These are phyloP conservation scores for Oscarella lobularis DNA, from an alignment of 37 sponge, comb jelly and placozoan genomes.

Conservation along the genomic window DNA sequence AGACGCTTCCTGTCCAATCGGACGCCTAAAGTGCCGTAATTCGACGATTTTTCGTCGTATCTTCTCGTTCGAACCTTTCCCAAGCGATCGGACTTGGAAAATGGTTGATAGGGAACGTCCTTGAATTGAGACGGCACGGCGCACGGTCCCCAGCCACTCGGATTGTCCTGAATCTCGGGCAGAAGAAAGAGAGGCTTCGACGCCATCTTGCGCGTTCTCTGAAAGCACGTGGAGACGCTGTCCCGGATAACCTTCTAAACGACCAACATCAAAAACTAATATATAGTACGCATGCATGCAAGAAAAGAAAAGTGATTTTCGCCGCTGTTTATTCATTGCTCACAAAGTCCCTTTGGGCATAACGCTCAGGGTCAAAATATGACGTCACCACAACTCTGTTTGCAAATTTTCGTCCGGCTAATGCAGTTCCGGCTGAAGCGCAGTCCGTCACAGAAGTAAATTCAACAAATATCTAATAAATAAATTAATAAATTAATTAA, in stretches of 20 bases:
- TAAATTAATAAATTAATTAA: conserved; percentile 1
- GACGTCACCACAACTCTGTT: conserved; percentile 95
- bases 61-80: conserved; percentile 63
- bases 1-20: conserved; percentile 80
- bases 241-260: too few relatives aligned
- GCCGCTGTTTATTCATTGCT: too few relatives aligned
- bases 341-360: conserved; percentile 66
- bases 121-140: conserved; percentile 72
- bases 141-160: conserved; percentile 87
- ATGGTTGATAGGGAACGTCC: conserved; percentile 93
- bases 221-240: too few relatives aligned
- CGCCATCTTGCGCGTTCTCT: too few relatives aligned
- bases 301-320: too few relatives aligned
- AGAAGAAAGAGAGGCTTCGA: conserved; percentile 14
- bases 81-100: conserved; percentile 81
- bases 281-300: too few relatives aligned
- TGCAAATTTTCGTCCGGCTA: conserved; percentile 97
- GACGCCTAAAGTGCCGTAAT: conserved; percentile 46
- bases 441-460: conserved; percentile 51
- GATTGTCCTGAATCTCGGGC: conserved; percentile 68
- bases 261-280: too few relatives aligned
- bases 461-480: conserved; percentile 75
- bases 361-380: conserved; percentile 72
- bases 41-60: too few relatives aligned
- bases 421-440: conserved; percentile 48